These are phyloP conservation scores for Oxyruncus cristatus DNA, from an alignment of 2,113 vertebrate genomes.

Conservation along the genomic window DNA sequence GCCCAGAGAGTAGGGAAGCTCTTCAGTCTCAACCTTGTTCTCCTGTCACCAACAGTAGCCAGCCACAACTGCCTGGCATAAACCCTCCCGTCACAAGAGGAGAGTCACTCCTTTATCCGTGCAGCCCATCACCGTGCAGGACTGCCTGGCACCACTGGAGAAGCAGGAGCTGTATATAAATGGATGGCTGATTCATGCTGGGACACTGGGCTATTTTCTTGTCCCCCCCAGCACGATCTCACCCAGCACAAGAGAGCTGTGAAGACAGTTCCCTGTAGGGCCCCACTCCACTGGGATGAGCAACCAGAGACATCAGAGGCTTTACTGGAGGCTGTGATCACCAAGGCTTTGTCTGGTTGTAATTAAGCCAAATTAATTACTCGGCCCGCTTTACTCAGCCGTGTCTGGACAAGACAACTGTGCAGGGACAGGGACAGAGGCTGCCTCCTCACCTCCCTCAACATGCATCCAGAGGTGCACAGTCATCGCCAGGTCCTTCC, in stretches of 20 bases:
- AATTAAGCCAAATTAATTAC: not conserved
- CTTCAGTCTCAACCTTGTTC: not conserved
- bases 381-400: not conserved
- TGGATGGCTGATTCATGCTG: conserved; percentile 32
- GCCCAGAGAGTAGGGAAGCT: not conserved
- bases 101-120: conserved; percentile 18
- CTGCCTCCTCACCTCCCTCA: not conserved
- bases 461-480: not conserved
- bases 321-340: not conserved
- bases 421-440: not conserved
- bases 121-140: not conserved
- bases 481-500: not conserved
- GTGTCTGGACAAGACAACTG: not conserved
- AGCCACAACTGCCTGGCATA: not conserved
- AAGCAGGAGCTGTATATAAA: not conserved
- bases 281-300: not conserved
- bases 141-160: conserved; percentile 48
- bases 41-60: not conserved
- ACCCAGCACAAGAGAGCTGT: not conserved
- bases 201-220: conserved; percentile 50
- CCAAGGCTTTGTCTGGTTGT: not conserved
- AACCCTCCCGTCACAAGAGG: not conserved
- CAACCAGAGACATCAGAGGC: not conserved
- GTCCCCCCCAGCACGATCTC: not conserved
- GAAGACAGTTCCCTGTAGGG: not conserved